phyloP scores from a whole-genome alignment of 2,113 vertebrate genomes.

The Capreolus pygargus region DNA sequence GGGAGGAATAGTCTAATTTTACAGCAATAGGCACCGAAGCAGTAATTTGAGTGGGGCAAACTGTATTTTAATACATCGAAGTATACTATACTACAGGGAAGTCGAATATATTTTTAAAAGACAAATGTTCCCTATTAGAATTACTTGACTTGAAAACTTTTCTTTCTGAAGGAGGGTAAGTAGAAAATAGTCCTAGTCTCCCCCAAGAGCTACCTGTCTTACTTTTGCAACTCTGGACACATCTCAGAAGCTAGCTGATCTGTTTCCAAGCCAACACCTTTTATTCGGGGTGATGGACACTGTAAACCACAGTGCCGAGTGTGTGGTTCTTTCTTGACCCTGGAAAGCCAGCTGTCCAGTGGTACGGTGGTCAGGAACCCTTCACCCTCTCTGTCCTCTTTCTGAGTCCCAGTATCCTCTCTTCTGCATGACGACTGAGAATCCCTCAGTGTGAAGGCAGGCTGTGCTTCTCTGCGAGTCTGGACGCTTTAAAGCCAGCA shows the following conservation, averaged over 20 bases:
- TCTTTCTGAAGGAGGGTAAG: background rate
- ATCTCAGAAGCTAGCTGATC: background rate
- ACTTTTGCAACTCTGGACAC: background rate
- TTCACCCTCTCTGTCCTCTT: background rate
- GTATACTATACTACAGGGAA: conserved; percentile 54
- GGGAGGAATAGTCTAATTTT: conserved; percentile 72
- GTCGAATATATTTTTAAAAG: conserved; percentile 30
- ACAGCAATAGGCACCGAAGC: conserved; percentile 55
- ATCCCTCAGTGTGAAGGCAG: background rate
- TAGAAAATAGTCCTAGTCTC: background rate
- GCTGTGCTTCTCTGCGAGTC: background rate
- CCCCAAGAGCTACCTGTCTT: conserved; percentile 33
- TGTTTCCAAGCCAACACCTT: background rate
- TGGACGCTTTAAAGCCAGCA: background rate
- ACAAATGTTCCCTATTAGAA: conserved; percentile 14
- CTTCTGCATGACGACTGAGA: background rate
- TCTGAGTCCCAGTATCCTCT: background rate
- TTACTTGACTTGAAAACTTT: background rate
- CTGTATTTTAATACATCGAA: conserved; percentile 66
- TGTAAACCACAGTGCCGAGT: background rate
- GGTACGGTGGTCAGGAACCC: background rate
- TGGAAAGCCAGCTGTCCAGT: no score
- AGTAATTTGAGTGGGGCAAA: conserved; percentile 50
- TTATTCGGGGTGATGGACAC: background rate
- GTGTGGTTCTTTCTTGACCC: background rate